These are phyloP conservation scores for Heterocephalus glaber DNA, from an alignment of 2,113 vertebrate species.

Conservation along the genomic window DNA sequence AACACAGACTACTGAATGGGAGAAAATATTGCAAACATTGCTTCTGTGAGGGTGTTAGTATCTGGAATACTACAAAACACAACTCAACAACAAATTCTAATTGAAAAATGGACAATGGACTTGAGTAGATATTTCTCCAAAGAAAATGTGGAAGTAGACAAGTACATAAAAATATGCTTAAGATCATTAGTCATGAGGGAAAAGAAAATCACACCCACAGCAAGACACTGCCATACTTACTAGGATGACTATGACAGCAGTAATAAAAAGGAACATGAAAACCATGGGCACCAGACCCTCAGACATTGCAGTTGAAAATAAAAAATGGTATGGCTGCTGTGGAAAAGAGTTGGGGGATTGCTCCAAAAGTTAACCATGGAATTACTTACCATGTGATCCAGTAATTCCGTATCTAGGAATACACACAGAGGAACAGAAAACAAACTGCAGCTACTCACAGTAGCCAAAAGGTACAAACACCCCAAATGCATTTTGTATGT, in stretches of 20 bases:
- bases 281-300: background rate
- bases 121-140: background rate
- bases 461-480: background rate
- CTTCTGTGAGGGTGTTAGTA: background rate
- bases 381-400: accelerated
- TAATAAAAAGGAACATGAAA: background rate
- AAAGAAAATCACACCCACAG: too few relatives aligned
- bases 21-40: too few relatives aligned
- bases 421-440: background rate
- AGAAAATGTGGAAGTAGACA: too few relatives aligned
- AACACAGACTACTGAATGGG: background rate
- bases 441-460: background rate
- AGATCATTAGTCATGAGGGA: too few relatives aligned
- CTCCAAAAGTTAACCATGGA: background rate
- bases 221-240: accelerated
- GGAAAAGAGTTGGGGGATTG: accelerated
- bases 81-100: background rate
- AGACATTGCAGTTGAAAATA: accelerated
- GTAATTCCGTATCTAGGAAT: accelerated
- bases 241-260: too few relatives aligned
- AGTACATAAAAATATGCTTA: too few relatives aligned
- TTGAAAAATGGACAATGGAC: background rate
- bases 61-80: background rate
- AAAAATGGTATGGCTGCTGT: background rate
- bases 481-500: accelerated